Conservation (phyloP, 2,113 vertebrate genomes). For the Xiphophorus couchianus region DNA sequence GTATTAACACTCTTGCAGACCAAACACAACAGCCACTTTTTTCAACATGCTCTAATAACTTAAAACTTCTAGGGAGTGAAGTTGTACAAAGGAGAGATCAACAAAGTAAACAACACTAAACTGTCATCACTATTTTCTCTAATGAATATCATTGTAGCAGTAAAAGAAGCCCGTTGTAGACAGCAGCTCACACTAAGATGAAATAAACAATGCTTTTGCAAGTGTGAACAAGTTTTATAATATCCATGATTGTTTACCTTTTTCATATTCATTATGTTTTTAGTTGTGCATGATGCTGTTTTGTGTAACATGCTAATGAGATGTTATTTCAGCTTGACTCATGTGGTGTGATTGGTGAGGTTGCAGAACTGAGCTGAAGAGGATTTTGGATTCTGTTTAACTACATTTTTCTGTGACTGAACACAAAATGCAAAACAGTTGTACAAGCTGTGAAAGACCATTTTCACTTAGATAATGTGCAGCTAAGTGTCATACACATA, state of each 20-base stretch:
- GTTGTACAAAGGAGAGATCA: conserved; percentile 33
- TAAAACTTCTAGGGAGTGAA: not conserved
- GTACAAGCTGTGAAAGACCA: not conserved
- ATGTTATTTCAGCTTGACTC: conserved; percentile 37
- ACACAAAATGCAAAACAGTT: not conserved
- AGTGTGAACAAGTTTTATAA: conserved; percentile 36
- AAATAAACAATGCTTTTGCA: conserved; percentile 46
- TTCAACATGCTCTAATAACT: too few relatives aligned
- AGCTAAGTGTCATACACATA: conserved; percentile 1
- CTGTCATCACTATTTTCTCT: conserved; percentile 46
- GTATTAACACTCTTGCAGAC: too few relatives aligned
- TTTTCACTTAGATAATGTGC: conserved; percentile 4
- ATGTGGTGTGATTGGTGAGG: conserved; percentile 8
- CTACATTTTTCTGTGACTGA: conserved; percentile 12
- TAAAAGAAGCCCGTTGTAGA: conserved; percentile 39
- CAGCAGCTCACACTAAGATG: conserved; percentile 31
- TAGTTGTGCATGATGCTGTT: conserved; percentile 21
- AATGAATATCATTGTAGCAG: conserved; percentile 33
- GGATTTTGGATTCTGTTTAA: conserved; percentile 14
- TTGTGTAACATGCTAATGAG: conserved; percentile 52
- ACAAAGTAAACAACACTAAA: conserved; percentile 29
- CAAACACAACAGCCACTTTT: too few relatives aligned
- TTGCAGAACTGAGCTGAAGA: conserved; percentile 14
- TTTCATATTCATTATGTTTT: conserved; percentile 63
- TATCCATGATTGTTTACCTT: conserved; percentile 32